Conservation (phyloP, 2,113 vertebrate species). For the Colossoma macropomum region DNA sequence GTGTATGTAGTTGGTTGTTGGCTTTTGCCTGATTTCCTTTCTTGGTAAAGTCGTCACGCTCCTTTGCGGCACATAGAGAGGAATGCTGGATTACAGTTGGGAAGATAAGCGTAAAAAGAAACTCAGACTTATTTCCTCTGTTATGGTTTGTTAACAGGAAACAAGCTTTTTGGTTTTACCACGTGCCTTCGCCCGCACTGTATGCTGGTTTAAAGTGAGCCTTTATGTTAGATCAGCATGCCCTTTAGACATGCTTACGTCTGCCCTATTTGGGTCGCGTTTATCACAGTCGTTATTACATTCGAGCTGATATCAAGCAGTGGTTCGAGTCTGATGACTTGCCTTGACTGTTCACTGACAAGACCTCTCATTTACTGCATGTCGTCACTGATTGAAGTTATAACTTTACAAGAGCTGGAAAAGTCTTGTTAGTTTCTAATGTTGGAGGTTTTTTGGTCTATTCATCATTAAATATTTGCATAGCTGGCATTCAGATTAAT, state of each 20-base stretch:
- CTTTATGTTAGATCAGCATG: background rate
- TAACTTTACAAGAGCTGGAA: no score
- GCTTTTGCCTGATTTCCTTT: background rate
- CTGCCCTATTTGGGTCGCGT: slow-evolving; percentile 25
- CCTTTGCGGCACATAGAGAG: background rate
- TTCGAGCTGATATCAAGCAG: background rate
- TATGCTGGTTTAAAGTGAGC: background rate
- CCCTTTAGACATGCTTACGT: slow-evolving; percentile 26
- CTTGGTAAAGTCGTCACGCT: background rate
- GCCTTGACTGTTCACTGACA: background rate
- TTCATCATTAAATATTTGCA: no score
- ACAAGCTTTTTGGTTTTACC: background rate
- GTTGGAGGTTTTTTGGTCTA: no score
- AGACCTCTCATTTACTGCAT: background rate
- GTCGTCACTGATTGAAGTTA: no score
- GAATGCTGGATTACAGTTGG: background rate
- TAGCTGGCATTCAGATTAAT: no score
- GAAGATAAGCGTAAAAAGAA: background rate
- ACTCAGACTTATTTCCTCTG: background rate
- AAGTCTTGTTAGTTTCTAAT: no score
- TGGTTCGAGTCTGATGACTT: background rate
- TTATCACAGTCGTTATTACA: background rate
- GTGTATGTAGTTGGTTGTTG: background rate
- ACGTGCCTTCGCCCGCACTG: background rate
- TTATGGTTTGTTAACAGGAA: background rate